phyloP scores from a whole-genome alignment of 2,888 invertebrate genomes.

The Phaonia tiefii region DNA sequence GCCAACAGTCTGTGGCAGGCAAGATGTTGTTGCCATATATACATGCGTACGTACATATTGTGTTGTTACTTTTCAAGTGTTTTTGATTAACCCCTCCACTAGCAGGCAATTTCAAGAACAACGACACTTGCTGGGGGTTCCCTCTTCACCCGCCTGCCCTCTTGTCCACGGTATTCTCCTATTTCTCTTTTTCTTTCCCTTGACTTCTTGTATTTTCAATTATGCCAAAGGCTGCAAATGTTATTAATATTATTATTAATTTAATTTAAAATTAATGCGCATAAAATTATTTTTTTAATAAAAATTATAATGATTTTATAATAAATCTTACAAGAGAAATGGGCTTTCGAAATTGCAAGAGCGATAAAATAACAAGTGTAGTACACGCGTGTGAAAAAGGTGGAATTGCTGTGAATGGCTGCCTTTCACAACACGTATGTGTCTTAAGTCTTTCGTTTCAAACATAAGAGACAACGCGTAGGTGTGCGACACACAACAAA shows the following conservation, averaged over 20 bases:
- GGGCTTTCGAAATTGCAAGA: background rate
- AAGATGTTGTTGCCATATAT: slow-evolving; percentile 22
- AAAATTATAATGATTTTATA: slow-evolving; percentile 8
- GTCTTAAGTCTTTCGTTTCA: slow-evolving; percentile 23
- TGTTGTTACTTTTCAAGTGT: slow-evolving; percentile 9
- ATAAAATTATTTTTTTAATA: slow-evolving; percentile 2
- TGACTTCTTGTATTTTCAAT: slow-evolving; percentile 12
- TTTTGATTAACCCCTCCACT: slow-evolving; percentile 1
- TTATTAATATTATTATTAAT: slow-evolving; percentile 14
- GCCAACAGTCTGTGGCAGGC: slow-evolving; percentile 68
- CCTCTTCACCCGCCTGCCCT: no score
- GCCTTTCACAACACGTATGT: slow-evolving; percentile 6
- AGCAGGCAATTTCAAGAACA: background rate
- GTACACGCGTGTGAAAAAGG: slow-evolving; percentile 7
- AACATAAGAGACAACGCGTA: background rate
- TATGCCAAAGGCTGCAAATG: slow-evolving; percentile 31
- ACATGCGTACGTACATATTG: no score
- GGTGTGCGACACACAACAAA: no score
- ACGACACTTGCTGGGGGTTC: slow-evolving; percentile 18
- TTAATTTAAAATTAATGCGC: slow-evolving; percentile 15
- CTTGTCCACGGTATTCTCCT: background rate
- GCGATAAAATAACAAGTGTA: background rate
- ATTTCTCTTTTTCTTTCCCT: background rate
- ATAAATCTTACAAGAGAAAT: slow-evolving; percentile 6
- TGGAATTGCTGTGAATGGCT: background rate